phyloP scores from a whole-genome alignment of 23 tunicate species.

The Clavelina lepadiformis region DNA sequence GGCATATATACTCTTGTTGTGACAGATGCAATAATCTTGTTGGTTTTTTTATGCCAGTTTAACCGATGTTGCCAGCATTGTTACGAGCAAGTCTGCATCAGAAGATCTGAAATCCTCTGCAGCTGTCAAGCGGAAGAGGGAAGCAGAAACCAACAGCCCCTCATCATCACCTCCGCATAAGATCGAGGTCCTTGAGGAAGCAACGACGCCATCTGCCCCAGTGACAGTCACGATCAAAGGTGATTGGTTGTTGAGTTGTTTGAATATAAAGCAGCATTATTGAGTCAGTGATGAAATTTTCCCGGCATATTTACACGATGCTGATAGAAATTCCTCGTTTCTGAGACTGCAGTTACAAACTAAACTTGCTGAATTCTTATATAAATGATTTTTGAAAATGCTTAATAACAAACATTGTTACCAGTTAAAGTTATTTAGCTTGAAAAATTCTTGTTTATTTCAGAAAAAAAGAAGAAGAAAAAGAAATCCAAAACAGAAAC shows the following conservation, averaged over 20 bases:
- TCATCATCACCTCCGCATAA: too few relatives aligned
- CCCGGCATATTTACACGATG: slow-evolving; percentile 10
- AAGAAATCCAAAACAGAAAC: too few relatives aligned
- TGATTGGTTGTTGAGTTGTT: not conserved
- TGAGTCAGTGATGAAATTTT: slow-evolving; percentile 12
- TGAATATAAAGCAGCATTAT: not conserved
- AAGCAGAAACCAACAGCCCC: too few relatives aligned
- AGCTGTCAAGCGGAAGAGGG: too few relatives aligned
- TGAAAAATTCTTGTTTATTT: not conserved
- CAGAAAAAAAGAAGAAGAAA: slow-evolving; percentile 27
- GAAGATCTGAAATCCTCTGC: slow-evolving; percentile 10
- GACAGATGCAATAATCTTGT: not conserved
- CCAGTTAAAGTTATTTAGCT: not conserved
- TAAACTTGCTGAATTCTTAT: not conserved
- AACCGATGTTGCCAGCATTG: slow-evolving; percentile 27
- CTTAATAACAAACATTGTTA: too few relatives aligned
- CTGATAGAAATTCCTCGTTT: slow-evolving; percentile 69
- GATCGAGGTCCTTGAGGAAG: too few relatives aligned
- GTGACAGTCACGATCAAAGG: not conserved
- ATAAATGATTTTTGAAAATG: too few relatives aligned
- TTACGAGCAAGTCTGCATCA: slow-evolving; percentile 19
- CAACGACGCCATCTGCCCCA: not conserved
- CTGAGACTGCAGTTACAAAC: slow-evolving; percentile 14
- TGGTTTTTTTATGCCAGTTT: slow-evolving; percentile 6
- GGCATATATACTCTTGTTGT: not conserved